Base-by-base conservation (phyloP, 1,140 invertebrate genomes). In the Ganaspis sp. region DNA sequence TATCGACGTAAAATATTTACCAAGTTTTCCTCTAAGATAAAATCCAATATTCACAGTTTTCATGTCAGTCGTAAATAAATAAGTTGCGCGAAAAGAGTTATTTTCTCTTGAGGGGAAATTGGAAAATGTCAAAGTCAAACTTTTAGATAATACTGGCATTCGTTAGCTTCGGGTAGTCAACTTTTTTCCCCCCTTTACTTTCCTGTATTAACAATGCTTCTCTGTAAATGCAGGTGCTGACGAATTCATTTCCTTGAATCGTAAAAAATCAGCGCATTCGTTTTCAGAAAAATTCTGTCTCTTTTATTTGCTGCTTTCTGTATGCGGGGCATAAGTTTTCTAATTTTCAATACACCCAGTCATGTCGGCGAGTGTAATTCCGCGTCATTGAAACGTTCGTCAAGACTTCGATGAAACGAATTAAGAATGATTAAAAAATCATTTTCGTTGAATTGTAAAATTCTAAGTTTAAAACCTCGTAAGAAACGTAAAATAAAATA, bases 21-120 rank as follows among this genome's bases (percentile, higher is more conserved):
- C 26, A 64, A 64, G 58, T 29, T 64, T 64, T 64, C 58, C 58
- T 64, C 26, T 15, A 64, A 64, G 58, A 64, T 64, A 64, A 64
- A 64, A 64, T 64, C 23, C 58, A 64, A 64, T 64, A 29, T 64
- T 64, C 26, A 64, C 58, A 64, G 58, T 26, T 64, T 64, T 34
- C 58, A 29, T 64, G 58, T 64, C 26, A 29, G 23, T 64, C 58
- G 58, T 64, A 64, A 64, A 64, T 64, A 64, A 64, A 64, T 64
- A 29, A 64, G 58, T 64, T 64, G 23, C 6, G 15, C 11, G 58
- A 64, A 64, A 64, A 64, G 58, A 64, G 26, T 29, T 64, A 64
- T 64, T 26, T 29, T 64, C 54, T 64, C 23, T 29, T 26, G 21
- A 23, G 21, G 54, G 21, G 54, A 64, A 64, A 26, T 64, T 64